These are phyloP conservation scores for Watsonalla cultraria DNA, from an alignment of 2,888 invertebrate species.

Conservation along the genomic window DNA sequence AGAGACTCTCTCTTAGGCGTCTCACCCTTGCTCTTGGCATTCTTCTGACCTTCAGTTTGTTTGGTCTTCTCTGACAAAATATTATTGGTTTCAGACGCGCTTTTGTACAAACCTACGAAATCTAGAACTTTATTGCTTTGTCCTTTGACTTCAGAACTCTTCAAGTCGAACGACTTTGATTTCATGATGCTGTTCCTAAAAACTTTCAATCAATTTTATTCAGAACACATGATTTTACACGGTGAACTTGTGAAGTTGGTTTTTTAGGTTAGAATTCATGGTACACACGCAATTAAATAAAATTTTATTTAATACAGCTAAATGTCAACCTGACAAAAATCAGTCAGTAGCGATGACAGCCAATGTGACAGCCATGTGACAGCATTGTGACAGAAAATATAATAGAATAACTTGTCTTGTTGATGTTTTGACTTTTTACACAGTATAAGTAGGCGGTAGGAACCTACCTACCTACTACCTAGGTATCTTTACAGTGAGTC, in stretches of 20 bases:
- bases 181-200: conserved; percentile 36
- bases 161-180: conserved; percentile 40
- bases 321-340: too few species aligned
- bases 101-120: conserved; percentile 52
- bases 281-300: too few species aligned
- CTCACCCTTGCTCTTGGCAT: conserved; percentile 18
- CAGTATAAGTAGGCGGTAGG: too few species aligned
- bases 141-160: conserved; percentile 19
- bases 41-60: conserved; percentile 22
- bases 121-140: conserved; percentile 43
- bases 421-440: too few species aligned
- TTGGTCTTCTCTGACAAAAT: conserved; percentile 25
- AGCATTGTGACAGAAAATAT: too few species aligned
- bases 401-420: too few species aligned
- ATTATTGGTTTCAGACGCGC: conserved; percentile 38
- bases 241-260: conserved; percentile 10
- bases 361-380: too few species aligned
- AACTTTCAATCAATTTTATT: conserved; percentile 8
- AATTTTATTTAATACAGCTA: too few species aligned
- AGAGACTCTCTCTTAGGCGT: conserved; percentile 27
- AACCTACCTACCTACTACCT: too few species aligned
- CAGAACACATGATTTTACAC: conserved; percentile 19
- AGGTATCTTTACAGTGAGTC: too few species aligned
- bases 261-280: not conserved
- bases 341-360: too few species aligned